Percentiles rank a stretch among this genome's conserved stretches.
Conservation (phyloP, 2,113 vertebrate genomes). For the Carassius auratus region DNA sequence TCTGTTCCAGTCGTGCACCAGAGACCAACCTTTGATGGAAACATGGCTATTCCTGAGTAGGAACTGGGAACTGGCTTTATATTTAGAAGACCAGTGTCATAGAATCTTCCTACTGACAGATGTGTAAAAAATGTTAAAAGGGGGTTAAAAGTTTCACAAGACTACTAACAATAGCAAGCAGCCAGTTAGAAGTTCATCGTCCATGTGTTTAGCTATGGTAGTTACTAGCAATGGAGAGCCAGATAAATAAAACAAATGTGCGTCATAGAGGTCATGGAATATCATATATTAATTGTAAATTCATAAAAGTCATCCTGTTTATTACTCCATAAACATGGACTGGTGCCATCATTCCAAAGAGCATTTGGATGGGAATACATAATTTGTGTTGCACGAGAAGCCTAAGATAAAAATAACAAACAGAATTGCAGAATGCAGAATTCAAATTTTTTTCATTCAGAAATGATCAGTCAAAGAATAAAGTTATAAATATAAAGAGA, state of each 20-base stretch:
- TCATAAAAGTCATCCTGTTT: neutral
- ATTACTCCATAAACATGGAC: neutral
- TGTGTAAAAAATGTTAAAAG: slow-evolving; percentile 55
- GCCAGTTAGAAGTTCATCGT: slow-evolving; percentile 9
- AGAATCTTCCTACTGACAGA: slow-evolving; percentile 50
- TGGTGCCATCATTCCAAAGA: neutral
- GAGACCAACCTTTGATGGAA: slow-evolving; percentile 49
- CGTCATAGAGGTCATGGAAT: neutral
- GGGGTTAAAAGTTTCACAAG: slow-evolving; percentile 47
- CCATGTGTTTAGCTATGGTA: slow-evolving; percentile 27
- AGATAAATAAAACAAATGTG: neutral
- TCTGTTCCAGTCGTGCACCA: slow-evolving; percentile 43
- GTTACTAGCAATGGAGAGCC: neutral
- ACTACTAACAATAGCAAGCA: slow-evolving; percentile 37
- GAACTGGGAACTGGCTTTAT: slow-evolving; percentile 44
- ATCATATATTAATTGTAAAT: neutral
- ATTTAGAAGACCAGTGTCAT: slow-evolving; percentile 46
- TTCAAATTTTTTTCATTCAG: neutral
- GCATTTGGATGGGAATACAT: neutral
- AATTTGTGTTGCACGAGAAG: neutral
- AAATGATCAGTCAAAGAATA: slow-evolving; percentile 29
- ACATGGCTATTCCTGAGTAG: slow-evolving; percentile 51
- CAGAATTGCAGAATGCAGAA: neutral
- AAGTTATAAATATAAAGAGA: slow-evolving; percentile 46
- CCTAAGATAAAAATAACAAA: slow-evolving; percentile 15